These are phyloP conservation scores for Coelogynopora nodosa DNA, from an alignment of 2,888 invertebrate species.

Conservation along the genomic window DNA sequence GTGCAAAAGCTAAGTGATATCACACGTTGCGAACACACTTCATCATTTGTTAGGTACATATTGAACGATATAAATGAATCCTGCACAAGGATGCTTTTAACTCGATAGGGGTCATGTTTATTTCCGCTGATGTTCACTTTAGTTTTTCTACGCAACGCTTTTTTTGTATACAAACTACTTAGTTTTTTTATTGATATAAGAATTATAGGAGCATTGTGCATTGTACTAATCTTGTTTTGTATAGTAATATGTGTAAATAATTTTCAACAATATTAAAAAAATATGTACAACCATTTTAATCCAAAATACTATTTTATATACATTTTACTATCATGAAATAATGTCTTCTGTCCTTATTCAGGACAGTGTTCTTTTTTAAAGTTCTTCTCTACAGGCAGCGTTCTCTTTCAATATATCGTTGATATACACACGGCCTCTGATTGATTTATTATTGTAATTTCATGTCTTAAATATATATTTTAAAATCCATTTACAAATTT, in stretches of 20 bases:
- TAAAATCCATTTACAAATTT: background rate
- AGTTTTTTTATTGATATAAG: constrained; percentile 7
- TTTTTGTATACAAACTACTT: background rate
- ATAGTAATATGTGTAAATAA: constrained; percentile 25
- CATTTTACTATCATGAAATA: background rate
- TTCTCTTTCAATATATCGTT: background rate
- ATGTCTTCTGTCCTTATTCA: background rate
- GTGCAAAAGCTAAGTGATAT: constrained; percentile 28
- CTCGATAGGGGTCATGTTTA: constrained; percentile 11
- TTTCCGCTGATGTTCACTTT: constrained; percentile 8
- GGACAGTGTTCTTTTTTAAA: too few relatives aligned
- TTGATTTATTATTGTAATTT: constrained; percentile 1
- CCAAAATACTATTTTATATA: constrained; percentile 26
- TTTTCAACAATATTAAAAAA: background rate
- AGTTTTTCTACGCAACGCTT: constrained; percentile 7
- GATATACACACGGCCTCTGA: background rate
- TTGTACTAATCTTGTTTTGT: constrained; percentile 16
- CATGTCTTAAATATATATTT: constrained; percentile 8
- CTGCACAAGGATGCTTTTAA: constrained; percentile 10
- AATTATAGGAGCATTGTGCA: background rate
- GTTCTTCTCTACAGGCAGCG: background rate
- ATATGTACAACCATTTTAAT: background rate
- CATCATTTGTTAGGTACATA: background rate
- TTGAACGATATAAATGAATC: background rate
- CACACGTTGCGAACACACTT: background rate